Evolutionary conservation across 2,888 invertebrate genomes (phyloP), one percentile per base, ranked within the genome.

Genomic region (Diaprepes abbreviatus): DNA sequence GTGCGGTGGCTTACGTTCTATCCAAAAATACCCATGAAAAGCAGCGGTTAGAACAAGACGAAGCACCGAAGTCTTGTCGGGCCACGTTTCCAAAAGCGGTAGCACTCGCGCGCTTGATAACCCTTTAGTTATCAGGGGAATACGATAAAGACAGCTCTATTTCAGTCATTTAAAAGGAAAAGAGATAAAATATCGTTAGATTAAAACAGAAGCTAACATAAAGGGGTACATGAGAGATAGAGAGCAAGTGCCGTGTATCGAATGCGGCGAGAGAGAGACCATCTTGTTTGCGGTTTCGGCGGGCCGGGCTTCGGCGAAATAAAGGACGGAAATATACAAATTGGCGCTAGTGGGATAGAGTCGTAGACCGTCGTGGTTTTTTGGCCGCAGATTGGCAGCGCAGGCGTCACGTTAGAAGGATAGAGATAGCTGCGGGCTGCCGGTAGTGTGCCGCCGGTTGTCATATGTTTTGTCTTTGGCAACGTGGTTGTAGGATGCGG

Each of bases 281-380:
- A 86, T 86, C 86, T 87, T 86, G 87, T 88, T 88, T 89, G 89
- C 87, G 89, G 89, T 89, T 87, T 85, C 85, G 85, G 88, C 88
- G 89, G 89, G 89, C 87, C 86, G 89, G 89, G 89, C 89, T 86
- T 88, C 86, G 87, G 87, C 87, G 87, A 87, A 87, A 87, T 87
- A 88, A 88, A 88, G 88, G 89, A 89, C 86, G 86, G 88, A 87
- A 86, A 87, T 87, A 88, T 87, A 87, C 86, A 86, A 87, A 87
- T 88, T 88, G 86, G 86, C 86, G 86, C 86, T 78, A 76, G 81
- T 75, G 74, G 74, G 79, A 83, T 76, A 79, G 80, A 81, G 83
- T 81, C 76, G 79, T 79, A 74, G 75, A 75, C 74, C 74, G 74
- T 80, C 87, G 88, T 81, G 83, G 83, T 83, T 83, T 88, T 77